Evolutionary conservation across 2,888 invertebrate genomes (phyloP).

Genomic region (Litoditis marina): DNA sequence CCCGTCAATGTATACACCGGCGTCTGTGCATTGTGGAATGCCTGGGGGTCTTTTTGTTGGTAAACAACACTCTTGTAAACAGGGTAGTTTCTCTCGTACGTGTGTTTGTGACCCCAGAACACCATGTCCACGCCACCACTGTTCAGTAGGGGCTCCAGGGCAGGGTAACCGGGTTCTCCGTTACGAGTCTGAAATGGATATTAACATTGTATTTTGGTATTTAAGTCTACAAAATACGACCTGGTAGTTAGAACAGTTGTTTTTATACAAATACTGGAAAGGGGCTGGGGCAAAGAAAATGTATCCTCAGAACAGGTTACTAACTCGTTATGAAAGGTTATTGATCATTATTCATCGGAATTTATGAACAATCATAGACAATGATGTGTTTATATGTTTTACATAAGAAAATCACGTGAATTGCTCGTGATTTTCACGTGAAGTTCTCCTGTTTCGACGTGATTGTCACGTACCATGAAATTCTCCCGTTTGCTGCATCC

Average conservation of each 20-base stretch:
- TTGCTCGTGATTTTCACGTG: too few species aligned
- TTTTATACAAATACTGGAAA: too few species aligned
- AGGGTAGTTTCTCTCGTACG: conserved; percentile 91
- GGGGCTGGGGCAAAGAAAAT: too few species aligned
- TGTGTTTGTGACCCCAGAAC: conserved; percentile 95
- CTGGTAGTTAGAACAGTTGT: neutral
- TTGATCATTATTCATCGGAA: too few species aligned
- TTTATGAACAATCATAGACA: too few species aligned
- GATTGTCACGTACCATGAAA: too few species aligned
- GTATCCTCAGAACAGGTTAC: too few species aligned
- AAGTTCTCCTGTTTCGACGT: too few species aligned
- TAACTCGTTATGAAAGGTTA: too few species aligned
- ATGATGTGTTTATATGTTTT: too few species aligned
- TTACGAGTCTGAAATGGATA: conserved; percentile 19
- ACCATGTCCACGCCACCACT: conserved; percentile 84
- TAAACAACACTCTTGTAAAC: conserved; percentile 73
- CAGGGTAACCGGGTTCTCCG: conserved; percentile 53
- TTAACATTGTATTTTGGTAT: neutral
- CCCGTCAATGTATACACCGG: conserved; percentile 37
- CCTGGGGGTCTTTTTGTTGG: conserved; percentile 9
- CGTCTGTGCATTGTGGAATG: conserved; percentile 31
- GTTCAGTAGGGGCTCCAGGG: conserved; percentile 79
- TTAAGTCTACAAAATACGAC: neutral
- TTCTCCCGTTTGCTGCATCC: conserved; percentile 28
- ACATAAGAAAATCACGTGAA: too few species aligned